These are phyloP conservation scores for Galeopterus variegatus DNA, from an alignment of 2,113 vertebrate species.

Conservation along the genomic window DNA sequence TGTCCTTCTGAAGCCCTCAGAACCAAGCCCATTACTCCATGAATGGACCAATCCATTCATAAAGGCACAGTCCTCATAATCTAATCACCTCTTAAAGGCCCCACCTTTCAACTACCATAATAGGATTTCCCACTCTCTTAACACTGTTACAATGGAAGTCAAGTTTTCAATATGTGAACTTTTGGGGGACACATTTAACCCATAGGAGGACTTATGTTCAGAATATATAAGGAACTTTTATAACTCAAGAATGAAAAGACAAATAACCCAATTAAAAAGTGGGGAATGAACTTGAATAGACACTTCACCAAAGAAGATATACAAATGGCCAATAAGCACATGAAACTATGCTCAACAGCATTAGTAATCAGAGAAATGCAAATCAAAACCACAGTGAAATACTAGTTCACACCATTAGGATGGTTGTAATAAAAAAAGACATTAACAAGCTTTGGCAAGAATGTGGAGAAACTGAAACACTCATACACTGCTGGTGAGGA, in stretches of 20 bases:
- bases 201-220: neutral
- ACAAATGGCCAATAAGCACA: neutral
- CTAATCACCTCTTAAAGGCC: no score
- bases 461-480: neutral
- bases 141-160: no score
- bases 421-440: neutral
- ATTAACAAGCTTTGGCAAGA: neutral
- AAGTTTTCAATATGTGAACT: no score
- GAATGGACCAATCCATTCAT: no score
- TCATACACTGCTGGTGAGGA: neutral
- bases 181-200: no score
- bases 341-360: neutral
- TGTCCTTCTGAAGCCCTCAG: no score
- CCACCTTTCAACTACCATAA: no score
- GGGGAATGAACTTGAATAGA: neutral
- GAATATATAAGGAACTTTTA: slow-evolving; percentile 10
- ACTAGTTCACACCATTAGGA: neutral
- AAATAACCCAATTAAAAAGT: slow-evolving; percentile 36
- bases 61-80: no score
- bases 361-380: neutral
- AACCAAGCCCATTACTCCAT: no score
- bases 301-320: slow-evolving; percentile 7
- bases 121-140: no score
- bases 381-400: slow-evolving; percentile 25
- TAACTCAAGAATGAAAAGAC: slow-evolving; percentile 18